A percentile compares a stretch with the other conserved stretches of the same genome.
These are phyloP conservation scores for Drosophila pectinifera DNA, from an alignment of 1,140 invertebrate species.

Conservation along the genomic window DNA sequence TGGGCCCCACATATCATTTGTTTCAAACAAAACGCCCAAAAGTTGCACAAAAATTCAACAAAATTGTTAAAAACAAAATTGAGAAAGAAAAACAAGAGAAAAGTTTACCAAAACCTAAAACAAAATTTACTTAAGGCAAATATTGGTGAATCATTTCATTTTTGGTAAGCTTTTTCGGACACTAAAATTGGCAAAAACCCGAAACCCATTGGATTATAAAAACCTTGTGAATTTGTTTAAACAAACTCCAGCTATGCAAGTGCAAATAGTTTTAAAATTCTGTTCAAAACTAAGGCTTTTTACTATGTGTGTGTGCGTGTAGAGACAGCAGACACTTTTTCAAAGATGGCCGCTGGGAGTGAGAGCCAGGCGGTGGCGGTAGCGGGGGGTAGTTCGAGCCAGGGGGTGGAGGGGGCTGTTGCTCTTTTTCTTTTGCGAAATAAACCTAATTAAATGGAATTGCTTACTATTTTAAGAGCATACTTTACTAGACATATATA, in stretches of 20 bases:
- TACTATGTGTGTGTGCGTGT: constrained; percentile 28
- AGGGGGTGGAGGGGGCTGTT: constrained; percentile 39
- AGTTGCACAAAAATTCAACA: constrained; percentile 20
- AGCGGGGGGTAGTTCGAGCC: constrained; percentile 14
- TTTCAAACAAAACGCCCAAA: constrained; percentile 34
- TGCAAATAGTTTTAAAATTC: constrained; percentile 3
- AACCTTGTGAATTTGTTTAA: constrained; percentile 28
- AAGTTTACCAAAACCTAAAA: constrained; percentile 71
- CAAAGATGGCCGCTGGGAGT: constrained; percentile 66
- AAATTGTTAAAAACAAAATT: constrained; percentile 24
- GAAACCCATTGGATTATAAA: constrained; percentile 15
- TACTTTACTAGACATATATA: too few species aligned
- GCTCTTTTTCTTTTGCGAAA: constrained; percentile 31
- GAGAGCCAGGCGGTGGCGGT: constrained; percentile 11
- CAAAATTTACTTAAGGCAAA: constrained; percentile 22
- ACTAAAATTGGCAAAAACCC: constrained; percentile 31
- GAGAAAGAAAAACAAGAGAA: constrained; percentile 12
- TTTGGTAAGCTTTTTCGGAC: constrained; percentile 59
- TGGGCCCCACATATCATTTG: constrained; percentile 25
- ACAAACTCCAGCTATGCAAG: constrained; percentile 14
- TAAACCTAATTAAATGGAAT: constrained; percentile 18
- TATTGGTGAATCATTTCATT: constrained; percentile 56
- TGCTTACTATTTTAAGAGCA: not conserved
- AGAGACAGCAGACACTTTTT: constrained; percentile 46
- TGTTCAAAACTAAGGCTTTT: constrained; percentile 18